phyloP scores from a whole-genome alignment of 2,797 vertebrate species.

The Diglossa cyanea region DNA sequence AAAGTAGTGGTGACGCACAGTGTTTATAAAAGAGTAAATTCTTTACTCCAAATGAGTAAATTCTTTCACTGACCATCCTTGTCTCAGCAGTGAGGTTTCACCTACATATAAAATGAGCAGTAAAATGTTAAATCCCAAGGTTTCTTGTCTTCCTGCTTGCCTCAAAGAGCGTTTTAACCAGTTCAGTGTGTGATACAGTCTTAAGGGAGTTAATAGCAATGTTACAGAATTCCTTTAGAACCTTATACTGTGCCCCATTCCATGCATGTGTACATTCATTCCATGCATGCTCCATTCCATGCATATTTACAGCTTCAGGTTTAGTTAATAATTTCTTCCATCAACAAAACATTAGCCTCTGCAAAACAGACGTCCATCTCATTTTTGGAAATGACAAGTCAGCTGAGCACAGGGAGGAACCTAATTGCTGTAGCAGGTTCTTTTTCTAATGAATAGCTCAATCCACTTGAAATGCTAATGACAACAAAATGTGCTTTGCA shows the following conservation, averaged over 20 bases:
- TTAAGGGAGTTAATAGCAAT: background rate
- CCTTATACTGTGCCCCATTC: background rate
- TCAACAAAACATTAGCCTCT: conserved; percentile 22
- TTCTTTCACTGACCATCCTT: background rate
- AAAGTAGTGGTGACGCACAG: background rate
- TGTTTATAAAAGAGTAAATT: background rate
- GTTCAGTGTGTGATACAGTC: background rate
- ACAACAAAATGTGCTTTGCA: conserved; percentile 49
- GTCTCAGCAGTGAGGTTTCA: background rate
- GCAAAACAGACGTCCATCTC: conserved; percentile 10
- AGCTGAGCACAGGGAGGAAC: conserved; percentile 12
- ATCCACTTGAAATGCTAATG: conserved; percentile 64
- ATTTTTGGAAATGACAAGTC: conserved; percentile 44
- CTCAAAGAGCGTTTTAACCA: background rate
- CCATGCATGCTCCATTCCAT: background rate
- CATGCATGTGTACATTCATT: background rate
- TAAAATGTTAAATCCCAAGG: background rate
- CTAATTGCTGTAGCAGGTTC: conserved; percentile 54
- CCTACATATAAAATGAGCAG: background rate
- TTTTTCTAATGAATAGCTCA: conserved; percentile 57
- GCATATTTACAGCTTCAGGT: background rate
- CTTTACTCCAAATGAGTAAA: background rate
- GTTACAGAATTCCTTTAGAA: background rate
- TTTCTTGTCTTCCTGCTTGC: background rate
- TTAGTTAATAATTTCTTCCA: conserved; percentile 38